Evolutionary conservation across 2,113 vertebrate species (phyloP), one percentile per base, ranked within the genome.

Genomic region (Ploceus nigricollis): DNA sequence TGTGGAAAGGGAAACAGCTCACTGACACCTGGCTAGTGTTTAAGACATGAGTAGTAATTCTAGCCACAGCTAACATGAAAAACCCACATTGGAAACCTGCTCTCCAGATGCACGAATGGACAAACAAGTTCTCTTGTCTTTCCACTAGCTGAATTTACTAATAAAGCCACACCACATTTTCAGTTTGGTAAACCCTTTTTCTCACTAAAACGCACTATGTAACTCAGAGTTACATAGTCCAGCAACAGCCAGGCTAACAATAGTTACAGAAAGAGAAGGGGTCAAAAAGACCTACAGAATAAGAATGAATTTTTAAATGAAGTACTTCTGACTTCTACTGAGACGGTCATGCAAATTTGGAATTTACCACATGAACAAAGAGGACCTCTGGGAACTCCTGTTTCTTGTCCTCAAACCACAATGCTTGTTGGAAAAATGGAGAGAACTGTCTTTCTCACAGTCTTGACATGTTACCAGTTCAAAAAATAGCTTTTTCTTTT

Each of bases 61-160:
- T 90, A 78, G 51, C 92, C 22, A 25, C 16, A 92, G 76, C 48
- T 84, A 53, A 70, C 40, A 53, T 33, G 24, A 87, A 79, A 91
- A 95, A 83, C 57, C 71, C 72, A 71, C 86, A 76, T 0, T 92
- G 85, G 72, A 92, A 94, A 84, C 48, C 75, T 64, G 21, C 76
- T 96, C n/a, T 89, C 40, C 15, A 28, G 60, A 60, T 90, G 51
- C 78, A 47, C 84, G 68, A 78, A 71, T 47, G 40, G 63, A 93
- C 82, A 94, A 95, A 95, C 92, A 94, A 83, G 64, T 63, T 72
- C 24, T 90, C 76, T 68, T 87, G 56, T 93, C 76, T 93, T 94
- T 92, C 56, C 76, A 60, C 78, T 64, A 57, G 53, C 40, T 19
- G 0, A 84, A 76, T 76, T 60, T 87, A 35, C 89, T 84, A 79